These are phyloP conservation scores for Helostoma temminkii DNA, from an alignment of 2,797 vertebrate species.

Conservation along the genomic window DNA sequence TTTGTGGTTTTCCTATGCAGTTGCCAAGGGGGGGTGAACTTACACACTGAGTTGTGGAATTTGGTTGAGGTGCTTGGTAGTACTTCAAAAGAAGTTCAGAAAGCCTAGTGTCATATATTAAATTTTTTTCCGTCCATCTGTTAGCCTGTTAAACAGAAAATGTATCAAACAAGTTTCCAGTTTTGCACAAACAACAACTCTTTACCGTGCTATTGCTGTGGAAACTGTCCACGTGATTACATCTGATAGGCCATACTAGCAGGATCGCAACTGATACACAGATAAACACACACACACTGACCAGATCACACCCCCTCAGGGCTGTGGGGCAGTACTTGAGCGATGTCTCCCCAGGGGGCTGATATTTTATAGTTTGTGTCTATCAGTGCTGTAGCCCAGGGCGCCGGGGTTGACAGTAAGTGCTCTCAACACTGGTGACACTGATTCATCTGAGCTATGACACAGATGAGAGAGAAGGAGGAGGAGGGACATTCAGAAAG, in stretches of 20 bases:
- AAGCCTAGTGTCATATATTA: neutral
- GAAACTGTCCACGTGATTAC: constrained; percentile 39
- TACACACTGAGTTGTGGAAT: constrained; percentile 81
- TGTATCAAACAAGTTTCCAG: constrained; percentile 26
- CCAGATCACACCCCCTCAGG: constrained; percentile 78
- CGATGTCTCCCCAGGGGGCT: constrained; percentile 87
- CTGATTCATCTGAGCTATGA: constrained; percentile 89
- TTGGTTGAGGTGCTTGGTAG: constrained; percentile 14
- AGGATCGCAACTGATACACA: constrained; percentile 52
- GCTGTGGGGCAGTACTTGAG: constrained; percentile 84
- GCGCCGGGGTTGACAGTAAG: constrained; percentile 89
- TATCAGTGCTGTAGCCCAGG: constrained; percentile 87
- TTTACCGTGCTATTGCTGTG: constrained; percentile 43
- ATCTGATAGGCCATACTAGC: constrained; percentile 45
- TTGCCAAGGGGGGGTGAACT: constrained; percentile 80
- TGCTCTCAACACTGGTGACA: constrained; percentile 89
- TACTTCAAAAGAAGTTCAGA: constrained; percentile 6
- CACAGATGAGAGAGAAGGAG: constrained; percentile 79
- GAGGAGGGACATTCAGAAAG: constrained; percentile 46
- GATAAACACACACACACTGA: constrained; percentile 69
- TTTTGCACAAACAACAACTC: constrained; percentile 24
- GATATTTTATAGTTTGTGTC: constrained; percentile 93
- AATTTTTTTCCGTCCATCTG: neutral
- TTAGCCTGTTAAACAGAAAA: constrained; percentile 13
- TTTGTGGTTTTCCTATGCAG: constrained; percentile 61